Base-by-base conservation (phyloP, 2,888 invertebrate species). In the Cartodere bifasciata region DNA sequence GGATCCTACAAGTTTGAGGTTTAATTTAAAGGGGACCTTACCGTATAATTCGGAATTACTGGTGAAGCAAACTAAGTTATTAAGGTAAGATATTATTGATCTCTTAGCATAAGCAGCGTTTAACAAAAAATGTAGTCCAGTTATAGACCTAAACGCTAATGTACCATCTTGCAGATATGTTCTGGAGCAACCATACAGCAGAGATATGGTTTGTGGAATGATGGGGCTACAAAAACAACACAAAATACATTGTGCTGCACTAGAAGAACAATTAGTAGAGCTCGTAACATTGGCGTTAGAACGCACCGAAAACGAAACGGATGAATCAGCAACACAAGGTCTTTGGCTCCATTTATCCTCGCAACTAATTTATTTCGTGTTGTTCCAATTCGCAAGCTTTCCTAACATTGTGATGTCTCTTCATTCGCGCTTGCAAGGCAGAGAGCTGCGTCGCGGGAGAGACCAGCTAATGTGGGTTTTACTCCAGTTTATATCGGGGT, bases 401-500 rank as follows among this genome's bases (percentile, higher is more conserved):
- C 85, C 88, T 16, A 87, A 86, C 50, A 85, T 95, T 51, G 88
- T 95, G 0, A 72, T 83, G 64, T 80, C 86, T 0, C 66, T 95
- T 16, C 85, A 90, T 55, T 82, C 84, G 35, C 87, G 57, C 37
- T 35, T 55, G 12, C 52, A 52, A 39, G 51, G 52, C 10, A 37
- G 81, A 42, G 86, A 88, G 50, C 65, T 91, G 53, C 72, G 82
- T 36, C 85, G 87, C 58, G 92, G 94, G 0, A 68, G 97, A 27
- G 95, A 95, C 60, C 92, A 97, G 49, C 64, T 98, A n/a, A 97
- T 98, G 95, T 97, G 97, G 95, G 85, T 92, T 12, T 64, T 97
- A 11, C 64, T 98, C 23, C 97, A 98, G 62, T 95, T 92, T 51
- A 88, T 97, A 46, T 94, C 95, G 0, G 94, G 94, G 28, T 91